A percentile compares a stretch with the other conserved stretches of the same genome.
Evolutionary conservation across 2,888 invertebrate genomes (phyloP).

Genomic region (Deroplatys truncata): DNA sequence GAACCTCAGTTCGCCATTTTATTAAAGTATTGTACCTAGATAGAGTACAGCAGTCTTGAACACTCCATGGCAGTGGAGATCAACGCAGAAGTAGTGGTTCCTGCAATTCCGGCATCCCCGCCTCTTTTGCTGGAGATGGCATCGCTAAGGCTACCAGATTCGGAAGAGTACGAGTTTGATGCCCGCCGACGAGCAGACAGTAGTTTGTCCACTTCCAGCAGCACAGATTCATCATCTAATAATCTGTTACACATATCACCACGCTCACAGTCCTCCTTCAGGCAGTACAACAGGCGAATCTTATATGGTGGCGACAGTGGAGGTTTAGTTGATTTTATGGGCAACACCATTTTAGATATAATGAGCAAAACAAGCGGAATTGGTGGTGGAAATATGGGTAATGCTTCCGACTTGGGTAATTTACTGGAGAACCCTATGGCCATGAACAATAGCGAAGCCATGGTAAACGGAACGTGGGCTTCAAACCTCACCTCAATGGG

Average conservation of each 20-base stretch:
- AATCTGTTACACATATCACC: neutral
- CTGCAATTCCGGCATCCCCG: constrained; percentile 32
- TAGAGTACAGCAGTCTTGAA: neutral
- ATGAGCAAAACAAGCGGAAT: neutral
- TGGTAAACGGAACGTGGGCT: neutral
- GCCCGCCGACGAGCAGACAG: constrained; percentile 36
- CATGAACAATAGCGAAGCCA: neutral
- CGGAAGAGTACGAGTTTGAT: constrained; percentile 46
- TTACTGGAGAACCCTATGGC: neutral
- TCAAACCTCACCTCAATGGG: constrained; percentile 38
- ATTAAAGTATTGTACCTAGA: neutral
- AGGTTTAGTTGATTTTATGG: constrained; percentile 6
- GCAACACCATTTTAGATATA: constrained; percentile 13
- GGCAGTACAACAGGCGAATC: neutral
- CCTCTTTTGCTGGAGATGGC: constrained; percentile 45
- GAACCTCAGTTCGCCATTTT: neutral
- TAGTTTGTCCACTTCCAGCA: constrained; percentile 14
- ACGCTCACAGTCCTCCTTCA: neutral
- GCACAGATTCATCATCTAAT: constrained; percentile 15
- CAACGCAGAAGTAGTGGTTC: neutral
- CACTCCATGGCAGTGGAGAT: neutral
- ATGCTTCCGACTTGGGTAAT: neutral
- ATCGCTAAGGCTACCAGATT: constrained; percentile 47
- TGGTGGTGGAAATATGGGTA: neutral
- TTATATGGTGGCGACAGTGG: neutral